Evolutionary conservation across 2,113 vertebrate genomes (phyloP), one percentile per base, ranked within the genome.

Genomic region (Vulpes lagopus): DNA sequence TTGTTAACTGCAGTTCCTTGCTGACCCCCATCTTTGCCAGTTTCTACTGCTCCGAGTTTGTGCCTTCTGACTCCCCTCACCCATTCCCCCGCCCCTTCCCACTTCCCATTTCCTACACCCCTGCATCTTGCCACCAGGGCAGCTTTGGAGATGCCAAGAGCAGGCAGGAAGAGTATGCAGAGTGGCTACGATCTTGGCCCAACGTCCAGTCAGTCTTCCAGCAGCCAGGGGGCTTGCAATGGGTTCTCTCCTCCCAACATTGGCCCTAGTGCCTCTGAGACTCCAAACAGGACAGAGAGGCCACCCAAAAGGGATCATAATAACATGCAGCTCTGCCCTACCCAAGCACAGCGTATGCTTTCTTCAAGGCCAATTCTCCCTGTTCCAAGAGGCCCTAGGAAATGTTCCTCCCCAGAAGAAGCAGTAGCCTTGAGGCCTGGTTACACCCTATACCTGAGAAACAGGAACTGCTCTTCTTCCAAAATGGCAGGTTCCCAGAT

Each of bases 261-360:
- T 16, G 74, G 32, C 76, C 69, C 53, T 27, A 62, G 60, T 55
- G 43, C 89, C 20, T 4, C 57, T 17, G 71, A 57, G n/a, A 7
- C 43, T 9, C 35, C 14, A 8, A 6, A 32, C 3, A 17, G 49
- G 79, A 59, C 35, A 16, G 15, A 79, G 43, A 30, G 49, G 11
- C 73, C 20, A 35, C 43, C 79, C 17, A 22, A 53, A 35, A 22
- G n/a, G 59, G n/a, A 25, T 32, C 30, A 0, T 11, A 14, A 27
- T 57, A 27, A 43, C 22, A 71, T 2, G 9, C 11, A 22, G 49
- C 17, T 89, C 62, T 30, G 60, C 22, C 59, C 30, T 8, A 14
- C 4, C 0, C 0, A 5, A 65, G 49, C 20, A 51, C 65, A 0
- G 0, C 7, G 22, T 3, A 5, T 17, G 0, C 16, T 17, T 38